A percentile compares a stretch with the other conserved stretches of the same genome.
Evolutionary conservation across 2,888 invertebrate species (phyloP).

Genomic region (Cybosia mesomella): DNA sequence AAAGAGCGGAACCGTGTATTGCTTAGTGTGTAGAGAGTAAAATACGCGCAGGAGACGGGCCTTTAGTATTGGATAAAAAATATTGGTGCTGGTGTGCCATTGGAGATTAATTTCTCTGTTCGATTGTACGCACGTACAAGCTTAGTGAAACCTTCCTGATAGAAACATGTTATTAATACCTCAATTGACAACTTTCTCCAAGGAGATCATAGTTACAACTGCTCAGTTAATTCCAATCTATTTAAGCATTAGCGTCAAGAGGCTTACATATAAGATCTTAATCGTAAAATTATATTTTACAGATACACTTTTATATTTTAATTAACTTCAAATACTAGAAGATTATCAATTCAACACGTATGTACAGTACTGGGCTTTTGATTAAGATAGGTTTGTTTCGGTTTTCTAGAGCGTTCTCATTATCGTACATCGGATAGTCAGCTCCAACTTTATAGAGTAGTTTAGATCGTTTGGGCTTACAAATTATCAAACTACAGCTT

Average conservation of each 20-base stretch:
- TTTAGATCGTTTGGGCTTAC: no score
- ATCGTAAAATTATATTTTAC: neutral
- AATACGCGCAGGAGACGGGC: no score
- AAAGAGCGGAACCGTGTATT: no score
- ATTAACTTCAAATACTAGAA: neutral
- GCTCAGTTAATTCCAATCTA: neutral
- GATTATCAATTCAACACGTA: no score
- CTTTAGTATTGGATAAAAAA: no score
- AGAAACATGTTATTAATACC: conserved; percentile 1
- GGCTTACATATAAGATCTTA: neutral
- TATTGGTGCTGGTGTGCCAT: neutral
- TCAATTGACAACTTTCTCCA: conserved; percentile 1
- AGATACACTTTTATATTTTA: neutral
- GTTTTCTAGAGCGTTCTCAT: no score
- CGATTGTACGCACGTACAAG: neutral
- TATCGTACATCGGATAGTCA: no score
- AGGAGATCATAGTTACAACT: conserved; percentile 1
- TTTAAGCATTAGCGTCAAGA: neutral
- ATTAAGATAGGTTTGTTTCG: no score
- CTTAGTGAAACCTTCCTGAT: neutral
- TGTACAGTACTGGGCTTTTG: neutral
- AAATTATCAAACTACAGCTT: no score
- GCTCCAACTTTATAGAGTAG: no score
- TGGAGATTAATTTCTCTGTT: conserved; percentile 1
- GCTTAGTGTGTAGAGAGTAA: no score